Evolutionary conservation across 35 echinoderm and acorn worm species (phyloP).

Genomic region (Heliocidaris tuberculata): DNA sequence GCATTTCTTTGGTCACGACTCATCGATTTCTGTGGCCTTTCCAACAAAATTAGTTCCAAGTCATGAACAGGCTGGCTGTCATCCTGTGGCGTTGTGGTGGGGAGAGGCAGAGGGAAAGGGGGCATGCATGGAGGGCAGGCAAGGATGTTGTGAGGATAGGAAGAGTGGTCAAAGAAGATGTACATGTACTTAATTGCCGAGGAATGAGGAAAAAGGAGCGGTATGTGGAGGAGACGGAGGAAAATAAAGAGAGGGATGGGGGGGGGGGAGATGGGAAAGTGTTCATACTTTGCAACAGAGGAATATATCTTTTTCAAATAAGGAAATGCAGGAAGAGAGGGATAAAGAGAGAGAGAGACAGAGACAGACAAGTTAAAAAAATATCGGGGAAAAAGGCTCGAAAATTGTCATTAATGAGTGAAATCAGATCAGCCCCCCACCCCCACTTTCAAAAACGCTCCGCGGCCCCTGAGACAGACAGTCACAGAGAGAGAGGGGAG

Average conservation of each 20-base stretch:
- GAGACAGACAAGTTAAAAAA: not conserved
- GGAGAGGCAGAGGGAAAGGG: not conserved
- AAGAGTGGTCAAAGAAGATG: too few species aligned
- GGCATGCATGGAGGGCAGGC: not conserved
- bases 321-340: not conserved
- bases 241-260: not conserved
- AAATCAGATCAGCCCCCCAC: too few species aligned
- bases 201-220: too few species aligned
- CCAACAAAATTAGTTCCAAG: slow-evolving; percentile 10
- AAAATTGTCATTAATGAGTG: too few species aligned
- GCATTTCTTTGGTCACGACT: not conserved
- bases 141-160: not conserved
- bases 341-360: not conserved
- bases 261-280: too few species aligned
- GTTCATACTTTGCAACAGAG: too few species aligned
- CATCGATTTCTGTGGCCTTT: slow-evolving; percentile 16
- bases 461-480: too few species aligned
- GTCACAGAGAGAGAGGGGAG: too few species aligned
- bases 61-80: not conserved
- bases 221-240: not conserved
- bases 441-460: too few species aligned
- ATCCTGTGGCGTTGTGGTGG: not conserved
- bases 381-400: too few species aligned
- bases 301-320: too few species aligned
- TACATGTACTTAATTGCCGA: too few species aligned